Evolutionary conservation across 2,888 invertebrate species (phyloP).

Genomic region (Cephus nigrinus): DNA sequence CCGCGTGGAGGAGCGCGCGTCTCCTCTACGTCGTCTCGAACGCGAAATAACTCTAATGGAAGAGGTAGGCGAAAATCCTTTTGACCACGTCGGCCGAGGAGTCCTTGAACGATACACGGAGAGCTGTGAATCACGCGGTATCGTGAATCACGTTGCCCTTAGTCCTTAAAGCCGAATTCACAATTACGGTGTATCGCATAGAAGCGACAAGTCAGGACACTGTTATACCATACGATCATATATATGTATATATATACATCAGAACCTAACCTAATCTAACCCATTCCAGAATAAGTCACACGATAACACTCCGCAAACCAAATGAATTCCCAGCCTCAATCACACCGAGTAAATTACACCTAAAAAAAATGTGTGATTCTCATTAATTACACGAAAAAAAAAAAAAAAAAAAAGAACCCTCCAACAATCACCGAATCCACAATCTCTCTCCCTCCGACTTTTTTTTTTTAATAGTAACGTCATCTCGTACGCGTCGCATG

Average conservation of each 20-base stretch:
- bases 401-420: neutral
- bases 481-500: neutral
- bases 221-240: neutral
- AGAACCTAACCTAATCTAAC: neutral
- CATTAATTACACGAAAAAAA: neutral
- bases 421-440: neutral
- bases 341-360: neutral
- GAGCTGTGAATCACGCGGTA: slow-evolving; percentile 43
- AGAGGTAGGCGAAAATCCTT: neutral
- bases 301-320: neutral
- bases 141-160: slow-evolving; percentile 48
- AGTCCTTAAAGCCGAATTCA: slow-evolving; percentile 27
- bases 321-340: neutral
- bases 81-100: neutral
- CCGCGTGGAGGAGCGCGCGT: slow-evolving; percentile 3
- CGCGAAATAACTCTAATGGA: neutral
- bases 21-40: neutral
- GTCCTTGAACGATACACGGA: slow-evolving; percentile 19
- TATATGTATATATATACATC: neutral
- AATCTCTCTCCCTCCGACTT: neutral
- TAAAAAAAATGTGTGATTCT: neutral
- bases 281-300: neutral
- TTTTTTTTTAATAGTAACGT: neutral
- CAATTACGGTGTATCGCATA: neutral
- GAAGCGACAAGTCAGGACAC: neutral